Conservation (phyloP, 1,140 invertebrate species). For the Panagrolaimus sp. region DNA sequence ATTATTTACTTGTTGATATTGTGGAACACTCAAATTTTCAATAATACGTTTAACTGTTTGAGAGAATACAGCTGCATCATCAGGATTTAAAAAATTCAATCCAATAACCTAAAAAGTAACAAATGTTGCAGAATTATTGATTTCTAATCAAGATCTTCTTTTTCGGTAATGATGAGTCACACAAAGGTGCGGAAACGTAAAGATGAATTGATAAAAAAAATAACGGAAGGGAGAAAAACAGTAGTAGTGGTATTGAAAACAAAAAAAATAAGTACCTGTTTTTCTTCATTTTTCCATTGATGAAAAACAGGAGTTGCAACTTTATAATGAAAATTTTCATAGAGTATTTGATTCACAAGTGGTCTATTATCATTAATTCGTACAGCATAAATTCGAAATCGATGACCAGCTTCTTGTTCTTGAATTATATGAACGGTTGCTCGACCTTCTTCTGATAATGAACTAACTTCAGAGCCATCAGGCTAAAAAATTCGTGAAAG, state of each 20-base stretch:
- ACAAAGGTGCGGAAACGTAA: too few species aligned
- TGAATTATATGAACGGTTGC: not conserved
- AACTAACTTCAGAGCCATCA: not conserved
- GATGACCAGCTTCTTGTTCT: not conserved
- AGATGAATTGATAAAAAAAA: too few species aligned
- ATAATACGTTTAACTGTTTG: not conserved
- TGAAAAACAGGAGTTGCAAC: not conserved
- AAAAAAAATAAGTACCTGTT: not conserved
- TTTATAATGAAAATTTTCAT: slow-evolving; percentile 12
- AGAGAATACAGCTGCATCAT: not conserved
- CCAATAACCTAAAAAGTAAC: not conserved
- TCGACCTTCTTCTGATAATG: not conserved
- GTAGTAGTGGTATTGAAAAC: too few species aligned
- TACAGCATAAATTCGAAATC: not conserved
- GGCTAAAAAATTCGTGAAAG: too few species aligned
- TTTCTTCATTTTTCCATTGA: slow-evolving; percentile 8
- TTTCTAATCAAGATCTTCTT: too few species aligned
- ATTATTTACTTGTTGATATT: not conserved
- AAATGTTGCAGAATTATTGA: too few species aligned
- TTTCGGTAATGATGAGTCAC: too few species aligned
- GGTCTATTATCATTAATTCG: not conserved
- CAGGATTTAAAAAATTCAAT: not conserved
- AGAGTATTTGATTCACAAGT: not conserved
- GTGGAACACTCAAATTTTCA: not conserved
- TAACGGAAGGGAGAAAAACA: too few species aligned